Conservation (phyloP, 2,797 vertebrate species). For the Ceryle rudis region DNA sequence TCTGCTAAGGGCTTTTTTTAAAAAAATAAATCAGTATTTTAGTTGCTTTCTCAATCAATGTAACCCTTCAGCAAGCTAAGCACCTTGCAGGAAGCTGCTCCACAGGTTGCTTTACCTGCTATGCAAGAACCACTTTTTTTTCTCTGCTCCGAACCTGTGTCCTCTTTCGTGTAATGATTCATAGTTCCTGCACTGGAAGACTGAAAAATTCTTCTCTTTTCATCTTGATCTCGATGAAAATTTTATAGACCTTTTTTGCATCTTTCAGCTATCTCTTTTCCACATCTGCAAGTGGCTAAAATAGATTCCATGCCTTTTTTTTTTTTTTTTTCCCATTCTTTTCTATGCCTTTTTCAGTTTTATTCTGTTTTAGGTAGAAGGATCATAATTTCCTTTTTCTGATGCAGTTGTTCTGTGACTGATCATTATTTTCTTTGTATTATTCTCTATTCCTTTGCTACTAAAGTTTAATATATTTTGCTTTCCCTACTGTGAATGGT, state of each 20-base stretch:
- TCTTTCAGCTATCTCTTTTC: not conserved
- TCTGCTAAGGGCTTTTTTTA: not conserved
- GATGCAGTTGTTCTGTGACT: not conserved
- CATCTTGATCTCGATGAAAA: not conserved
- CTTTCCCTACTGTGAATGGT: not conserved
- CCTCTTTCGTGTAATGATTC: not conserved
- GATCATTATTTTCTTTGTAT: not conserved
- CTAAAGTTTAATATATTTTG: not conserved
- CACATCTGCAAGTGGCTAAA: not conserved
- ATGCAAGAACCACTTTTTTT: not conserved
- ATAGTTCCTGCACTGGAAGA: not conserved
- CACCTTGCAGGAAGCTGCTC: not conserved
- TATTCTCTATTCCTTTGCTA: not conserved
- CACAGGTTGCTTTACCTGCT: not conserved
- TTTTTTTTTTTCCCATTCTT: not conserved
- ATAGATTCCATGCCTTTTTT: not conserved
- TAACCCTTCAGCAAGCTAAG: not conserved
- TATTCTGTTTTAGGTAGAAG: not conserved
- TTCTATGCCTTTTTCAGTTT: not conserved
- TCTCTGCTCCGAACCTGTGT: not conserved
- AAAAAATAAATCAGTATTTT: not conserved
- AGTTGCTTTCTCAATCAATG: not conserved
- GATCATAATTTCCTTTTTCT: not conserved
- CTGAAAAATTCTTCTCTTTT: not conserved
- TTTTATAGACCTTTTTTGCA: not conserved